Evolutionary conservation across 2,888 invertebrate genomes (phyloP), one percentile per base, ranked within the genome.

Genomic region (Netelia melanura): DNA sequence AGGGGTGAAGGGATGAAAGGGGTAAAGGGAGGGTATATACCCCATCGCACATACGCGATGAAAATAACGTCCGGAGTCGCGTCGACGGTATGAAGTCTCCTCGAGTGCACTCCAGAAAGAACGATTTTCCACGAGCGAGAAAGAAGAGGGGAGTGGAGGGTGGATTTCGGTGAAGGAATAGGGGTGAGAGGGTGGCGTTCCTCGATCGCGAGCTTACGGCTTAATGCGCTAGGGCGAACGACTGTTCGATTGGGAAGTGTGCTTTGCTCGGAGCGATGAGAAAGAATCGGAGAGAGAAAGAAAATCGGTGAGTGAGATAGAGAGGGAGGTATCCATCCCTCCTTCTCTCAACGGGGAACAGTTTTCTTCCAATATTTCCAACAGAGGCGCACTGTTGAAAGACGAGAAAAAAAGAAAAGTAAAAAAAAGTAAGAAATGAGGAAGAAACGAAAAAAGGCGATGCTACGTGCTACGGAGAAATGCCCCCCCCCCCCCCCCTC

Each of bases 341-440:
- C 5, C 30, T 30, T 30, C 5, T 30, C 30, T 30, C 30, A 30
- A 30, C 30, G 56, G 83, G 71, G 84, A 84, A 84, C 76, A 67
- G 76, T 84, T 84, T 83, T 80, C 84, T 61, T 80, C 76, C 76
- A 76, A 84, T 84, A 80, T 80, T 76, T 84, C 70, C 76, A 84
- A 80, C 52, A 52, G 71, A 48, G 58, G 17, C 17, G 38, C 65
- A 64, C 56, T 17, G 74, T 64, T 71, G 65, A 71, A 71, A 80
- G 79, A 71, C 58, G 23, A 30, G 54, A 58, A 44, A 43, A 65
- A 71, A 83, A 79, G 17, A 64, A 72, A 72, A 52, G 17, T 54
- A 54, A 54, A 38, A 62, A 62, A 17, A 74, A 62, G 44, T 8
- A 70, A 70, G 56, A 17, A 65, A 48, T 17, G 43, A 58, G n/a